These are phyloP conservation scores for Pterois miles DNA, from an alignment of 2,797 vertebrate genomes.

Conservation along the genomic window DNA sequence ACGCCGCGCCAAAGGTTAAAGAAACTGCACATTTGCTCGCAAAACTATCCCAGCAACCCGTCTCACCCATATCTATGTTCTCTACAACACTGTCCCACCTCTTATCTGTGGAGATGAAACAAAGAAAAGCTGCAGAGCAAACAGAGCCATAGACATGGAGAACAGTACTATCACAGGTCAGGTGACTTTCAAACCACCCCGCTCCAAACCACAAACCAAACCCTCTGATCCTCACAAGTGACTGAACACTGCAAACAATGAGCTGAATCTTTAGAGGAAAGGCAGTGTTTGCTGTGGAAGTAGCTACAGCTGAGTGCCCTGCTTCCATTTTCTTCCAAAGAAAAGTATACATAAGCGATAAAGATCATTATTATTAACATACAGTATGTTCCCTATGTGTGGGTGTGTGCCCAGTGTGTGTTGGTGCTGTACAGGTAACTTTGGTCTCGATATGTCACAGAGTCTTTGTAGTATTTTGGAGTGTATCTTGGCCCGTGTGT, in stretches of 20 bases:
- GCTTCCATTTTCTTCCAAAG: background rate
- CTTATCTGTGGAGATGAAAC: slow-evolving; percentile 62
- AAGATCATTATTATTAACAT: slow-evolving; percentile 24
- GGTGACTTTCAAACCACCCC: slow-evolving; percentile 43
- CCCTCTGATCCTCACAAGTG: background rate
- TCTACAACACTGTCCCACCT: slow-evolving; percentile 39
- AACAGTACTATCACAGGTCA: slow-evolving; percentile 37
- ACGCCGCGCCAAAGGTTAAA: slow-evolving; percentile 19
- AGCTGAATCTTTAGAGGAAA: background rate
- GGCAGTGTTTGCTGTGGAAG: slow-evolving; percentile 30
- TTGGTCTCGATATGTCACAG: slow-evolving; percentile 66
- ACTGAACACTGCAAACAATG: background rate
- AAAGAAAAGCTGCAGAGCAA: slow-evolving; percentile 43
- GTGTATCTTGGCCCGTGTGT: slow-evolving; percentile 49
- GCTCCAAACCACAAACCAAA: background rate
- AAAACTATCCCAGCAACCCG: slow-evolving; percentile 5
- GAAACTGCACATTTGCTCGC: slow-evolving; percentile 7
- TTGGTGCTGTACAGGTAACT: slow-evolving; percentile 52
- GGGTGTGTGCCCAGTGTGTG: slow-evolving; percentile 6
- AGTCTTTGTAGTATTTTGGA: slow-evolving; percentile 58
- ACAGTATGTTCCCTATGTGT: slow-evolving; percentile 18
- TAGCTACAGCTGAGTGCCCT: background rate
- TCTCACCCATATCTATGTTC: slow-evolving; percentile 16
- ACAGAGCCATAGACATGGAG: slow-evolving; percentile 25
- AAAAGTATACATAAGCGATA: background rate